Evolutionary conservation across 2,888 invertebrate genomes (phyloP), one percentile per base, ranked within the genome.

Genomic region (Globia sparganii): DNA sequence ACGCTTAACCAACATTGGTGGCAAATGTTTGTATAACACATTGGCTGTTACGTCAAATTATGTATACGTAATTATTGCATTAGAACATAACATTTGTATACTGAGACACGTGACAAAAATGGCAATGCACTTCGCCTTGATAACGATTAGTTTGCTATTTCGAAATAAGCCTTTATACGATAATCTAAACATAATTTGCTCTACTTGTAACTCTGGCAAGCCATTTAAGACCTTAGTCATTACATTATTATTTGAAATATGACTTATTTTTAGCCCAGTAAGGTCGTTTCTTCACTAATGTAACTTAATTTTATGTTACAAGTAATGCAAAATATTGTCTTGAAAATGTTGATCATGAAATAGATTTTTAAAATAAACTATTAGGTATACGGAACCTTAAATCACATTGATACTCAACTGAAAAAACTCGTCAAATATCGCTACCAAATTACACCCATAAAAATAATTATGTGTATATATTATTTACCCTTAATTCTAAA

Each of bases 331-430:
- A n/a, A 62, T 4, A 46, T 53, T 31, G 13, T 31, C 21, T 46
- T 18, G 5, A 64, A 13, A 2, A 34, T 46, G 5, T 5, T 6
- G 5, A 58, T 65, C 15, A 58, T 56, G 1, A 64, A 64, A n/a
- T 13, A 4, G 2, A 25, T 43, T 65, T 3, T n/a, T n/a, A 4
- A 28, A 18, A 15, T 6, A 0, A 59, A 4, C 8, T n/a, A 15
- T n/a, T 34, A 65, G 2, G 13, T 1, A 56, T 66, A 69, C 72
- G 69, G 66, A 77, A 81, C 66, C 43, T n/a, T 59, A 62, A 67
- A 75, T 72, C 72, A 74, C 83, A 83, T 79, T 83, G 79, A 64
- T 81, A 64, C 53, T 75, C 58, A 49, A 73, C 43, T 56, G 21
- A 2, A 64, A 43, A 62, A 43, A 18, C 15, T 64, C 37, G 40